Percentiles rank a stretch among this genome's conserved stretches.
Evolutionary conservation across 2,797 vertebrate species (phyloP).

Genomic region (Zalophus californianus): DNA sequence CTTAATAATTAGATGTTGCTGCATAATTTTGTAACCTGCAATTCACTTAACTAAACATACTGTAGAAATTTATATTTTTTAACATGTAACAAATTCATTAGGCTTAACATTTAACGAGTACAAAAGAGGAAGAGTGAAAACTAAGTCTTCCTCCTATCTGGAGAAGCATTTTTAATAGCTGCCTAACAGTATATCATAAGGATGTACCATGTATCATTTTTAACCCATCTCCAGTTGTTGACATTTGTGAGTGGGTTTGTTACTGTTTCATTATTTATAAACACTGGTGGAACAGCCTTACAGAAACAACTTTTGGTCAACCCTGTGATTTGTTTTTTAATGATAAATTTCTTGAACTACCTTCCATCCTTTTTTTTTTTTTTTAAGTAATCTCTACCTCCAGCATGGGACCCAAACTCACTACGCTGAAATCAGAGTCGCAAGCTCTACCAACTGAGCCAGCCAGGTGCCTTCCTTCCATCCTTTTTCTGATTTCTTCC

Average conservation of each 20-base stretch:
- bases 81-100: conserved; percentile 4
- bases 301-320: neutral
- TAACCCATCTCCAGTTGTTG: neutral
- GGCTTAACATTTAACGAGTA: conserved; percentile 14
- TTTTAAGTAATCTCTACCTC: neutral
- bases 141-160: neutral
- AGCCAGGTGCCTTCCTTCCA: neutral
- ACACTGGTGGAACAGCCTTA: neutral
- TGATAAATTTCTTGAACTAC: neutral
- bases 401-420: neutral
- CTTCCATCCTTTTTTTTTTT: neutral
- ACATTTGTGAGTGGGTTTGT: neutral
- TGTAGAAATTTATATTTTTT: neutral
- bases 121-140: conserved; percentile 6
- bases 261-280: neutral
- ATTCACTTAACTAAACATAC: conserved; percentile 24
- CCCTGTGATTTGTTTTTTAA: neutral
- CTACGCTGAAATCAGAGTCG: neutral
- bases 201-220: neutral
- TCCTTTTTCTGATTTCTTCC: neutral
- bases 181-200: neutral
- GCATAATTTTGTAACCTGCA: conserved; percentile 6
- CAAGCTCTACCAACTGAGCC: neutral
- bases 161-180: neutral
- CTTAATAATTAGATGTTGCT: conserved; percentile 17